These are phyloP conservation scores for Tragelaphus imberbis DNA, from an alignment of 2,113 vertebrate species.

Conservation along the genomic window DNA sequence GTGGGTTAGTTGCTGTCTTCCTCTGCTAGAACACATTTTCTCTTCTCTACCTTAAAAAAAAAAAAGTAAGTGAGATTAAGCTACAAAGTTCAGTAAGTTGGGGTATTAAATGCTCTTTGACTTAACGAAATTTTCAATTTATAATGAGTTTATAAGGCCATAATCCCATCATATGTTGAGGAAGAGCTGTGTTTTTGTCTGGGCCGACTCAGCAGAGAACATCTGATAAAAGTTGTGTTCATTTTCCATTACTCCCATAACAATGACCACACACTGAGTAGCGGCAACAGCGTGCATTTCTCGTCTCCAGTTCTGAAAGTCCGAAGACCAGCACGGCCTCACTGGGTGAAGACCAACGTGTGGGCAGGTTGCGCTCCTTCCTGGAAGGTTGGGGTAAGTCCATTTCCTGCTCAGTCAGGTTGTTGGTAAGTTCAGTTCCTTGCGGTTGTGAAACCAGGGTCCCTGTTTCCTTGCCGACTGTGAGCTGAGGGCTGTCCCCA, in stretches of 20 bases:
- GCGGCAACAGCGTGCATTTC: neutral
- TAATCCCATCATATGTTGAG: neutral
- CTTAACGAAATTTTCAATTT: neutral
- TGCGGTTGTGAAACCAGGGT: neutral
- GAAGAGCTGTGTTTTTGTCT: neutral
- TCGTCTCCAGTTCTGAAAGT: neutral
- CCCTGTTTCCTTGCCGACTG: neutral
- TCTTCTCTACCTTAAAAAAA: neutral
- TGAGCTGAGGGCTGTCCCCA: neutral
- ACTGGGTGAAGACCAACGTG: rapidly evolving
- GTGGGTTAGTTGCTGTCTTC: neutral
- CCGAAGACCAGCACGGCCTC: rapidly evolving
- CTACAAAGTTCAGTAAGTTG: neutral
- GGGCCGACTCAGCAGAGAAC: neutral
- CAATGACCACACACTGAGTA: neutral
- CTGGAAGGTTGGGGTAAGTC: neutral
- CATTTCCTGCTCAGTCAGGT: neutral
- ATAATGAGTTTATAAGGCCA: neutral
- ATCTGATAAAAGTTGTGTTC: neutral
- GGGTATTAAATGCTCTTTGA: neutral
- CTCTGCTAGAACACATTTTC: neutral
- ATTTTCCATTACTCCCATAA: neutral
- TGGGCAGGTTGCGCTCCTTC: neutral
- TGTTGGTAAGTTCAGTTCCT: neutral
- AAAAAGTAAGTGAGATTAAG: neutral